These are phyloP conservation scores for Acronicta leporina DNA, from an alignment of 2,888 invertebrate genomes.

Conservation along the genomic window DNA sequence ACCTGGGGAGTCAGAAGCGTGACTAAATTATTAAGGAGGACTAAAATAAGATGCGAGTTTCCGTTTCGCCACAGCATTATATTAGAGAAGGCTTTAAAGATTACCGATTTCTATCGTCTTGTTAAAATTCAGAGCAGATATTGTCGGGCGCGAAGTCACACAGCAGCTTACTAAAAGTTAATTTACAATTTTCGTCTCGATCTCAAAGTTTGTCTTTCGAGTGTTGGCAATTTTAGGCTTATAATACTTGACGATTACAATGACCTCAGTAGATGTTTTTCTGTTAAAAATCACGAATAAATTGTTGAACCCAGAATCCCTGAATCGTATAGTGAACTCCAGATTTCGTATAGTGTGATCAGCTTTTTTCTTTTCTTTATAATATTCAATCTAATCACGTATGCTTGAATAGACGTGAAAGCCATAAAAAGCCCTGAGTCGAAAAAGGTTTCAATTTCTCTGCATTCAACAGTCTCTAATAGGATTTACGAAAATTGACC, in stretches of 20 bases:
- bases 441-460: conserved; percentile 32
- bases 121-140: conserved; percentile 84
- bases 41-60: conserved; percentile 85
- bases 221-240: conserved; percentile 24
- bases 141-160: conserved; percentile 76
- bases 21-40: conserved; percentile 84
- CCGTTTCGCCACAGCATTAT: conserved; percentile 81
- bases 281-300: conserved; percentile 3
- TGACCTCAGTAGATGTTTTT: conserved; percentile 8
- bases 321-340: conserved; percentile 1
- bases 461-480: conserved; percentile 31
- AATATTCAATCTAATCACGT: conserved; percentile 8
- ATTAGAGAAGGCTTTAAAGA: conserved; percentile 78
- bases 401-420: conserved; percentile 13
- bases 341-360: neutral
- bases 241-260: conserved; percentile 21
- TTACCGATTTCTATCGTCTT: conserved; percentile 84
- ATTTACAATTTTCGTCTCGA: conserved; percentile 78
- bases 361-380: conserved; percentile 7
- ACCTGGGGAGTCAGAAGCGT: conserved; percentile 82
- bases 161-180: conserved; percentile 79
- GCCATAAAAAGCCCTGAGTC: conserved; percentile 25
- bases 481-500: conserved; percentile 27
- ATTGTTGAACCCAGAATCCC: neutral
- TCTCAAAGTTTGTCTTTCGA: conserved; percentile 63